Conservation (phyloP, 1,140 invertebrate genomes). For the Musca vetustissima region DNA sequence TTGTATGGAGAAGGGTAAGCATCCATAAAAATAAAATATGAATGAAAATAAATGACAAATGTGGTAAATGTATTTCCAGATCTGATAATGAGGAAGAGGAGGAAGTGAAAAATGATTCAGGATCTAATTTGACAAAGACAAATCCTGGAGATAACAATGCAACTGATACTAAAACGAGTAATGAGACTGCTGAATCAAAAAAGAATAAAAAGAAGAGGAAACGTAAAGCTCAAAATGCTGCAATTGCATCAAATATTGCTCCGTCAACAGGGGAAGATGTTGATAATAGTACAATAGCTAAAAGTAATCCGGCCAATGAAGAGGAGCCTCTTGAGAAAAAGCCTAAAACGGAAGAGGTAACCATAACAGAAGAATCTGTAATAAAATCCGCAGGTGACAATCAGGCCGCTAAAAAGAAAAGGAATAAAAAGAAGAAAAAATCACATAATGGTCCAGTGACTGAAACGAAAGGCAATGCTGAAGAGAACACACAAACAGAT, state of each 20-base stretch:
- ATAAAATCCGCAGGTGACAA: not conserved
- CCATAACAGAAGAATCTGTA: not conserved
- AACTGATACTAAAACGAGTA: not conserved
- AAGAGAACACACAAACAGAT: no score
- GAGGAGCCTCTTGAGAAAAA: not conserved
- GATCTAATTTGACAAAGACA: not conserved
- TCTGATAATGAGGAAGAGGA: conserved; percentile 46
- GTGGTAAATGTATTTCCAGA: conserved; percentile 32
- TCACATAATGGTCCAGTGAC: not conserved
- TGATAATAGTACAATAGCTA: not conserved
- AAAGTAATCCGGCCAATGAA: not conserved
- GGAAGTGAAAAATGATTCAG: not conserved
- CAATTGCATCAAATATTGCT: not conserved
- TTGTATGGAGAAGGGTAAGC: conserved; percentile 67
- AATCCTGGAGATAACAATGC: not conserved
- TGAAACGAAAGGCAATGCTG: no score
- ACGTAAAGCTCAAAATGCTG: conserved; percentile 20
- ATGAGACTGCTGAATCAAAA: conserved; percentile 1
- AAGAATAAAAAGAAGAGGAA: conserved; percentile 27
- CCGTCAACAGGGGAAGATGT: not conserved
- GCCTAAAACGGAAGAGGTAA: not conserved
- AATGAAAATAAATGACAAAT: conserved; percentile 28
- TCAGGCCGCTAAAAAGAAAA: not conserved
- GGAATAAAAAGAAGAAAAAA: not conserved
- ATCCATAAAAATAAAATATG: no score